Percentiles rank a stretch among this genome's conserved stretches.
These are phyloP conservation scores for Pasiphila rectangulata DNA, from an alignment of 2,888 invertebrate genomes.

Conservation along the genomic window DNA sequence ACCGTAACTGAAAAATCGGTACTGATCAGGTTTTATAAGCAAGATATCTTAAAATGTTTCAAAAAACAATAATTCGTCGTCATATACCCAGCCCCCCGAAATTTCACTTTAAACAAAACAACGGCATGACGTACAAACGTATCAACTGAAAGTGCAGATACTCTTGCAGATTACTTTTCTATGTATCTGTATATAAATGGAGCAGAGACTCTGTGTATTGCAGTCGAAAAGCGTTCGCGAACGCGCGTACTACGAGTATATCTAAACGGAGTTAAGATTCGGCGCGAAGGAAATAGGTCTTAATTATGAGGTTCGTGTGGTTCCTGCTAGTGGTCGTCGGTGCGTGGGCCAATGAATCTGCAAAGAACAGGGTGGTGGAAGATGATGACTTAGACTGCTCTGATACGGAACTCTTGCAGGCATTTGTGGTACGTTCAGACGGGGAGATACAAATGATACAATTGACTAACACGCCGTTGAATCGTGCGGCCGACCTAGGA, in stretches of 20 bases:
- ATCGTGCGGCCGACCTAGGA: slow-evolving; percentile 9
- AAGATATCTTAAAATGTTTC: no score
- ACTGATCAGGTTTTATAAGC: no score
- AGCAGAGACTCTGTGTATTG: slow-evolving; percentile 58
- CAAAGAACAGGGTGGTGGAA: slow-evolving; percentile 40
- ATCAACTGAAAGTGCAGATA: slow-evolving; percentile 48
- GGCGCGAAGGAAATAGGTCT: slow-evolving; percentile 39
- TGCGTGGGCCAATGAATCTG: slow-evolving; percentile 41
- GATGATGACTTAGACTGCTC: slow-evolving; percentile 42
- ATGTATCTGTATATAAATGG: slow-evolving; percentile 73
- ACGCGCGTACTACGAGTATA: slow-evolving; percentile 55
- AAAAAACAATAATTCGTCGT: no score
- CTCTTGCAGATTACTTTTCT: slow-evolving; percentile 53
- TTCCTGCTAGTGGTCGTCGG: slow-evolving; percentile 40
- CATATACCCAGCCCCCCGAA: no score
- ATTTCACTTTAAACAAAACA: no score
- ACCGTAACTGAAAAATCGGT: no score
- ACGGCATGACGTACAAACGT: slow-evolving; percentile 28
- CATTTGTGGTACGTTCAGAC: slow-evolving; percentile 62
- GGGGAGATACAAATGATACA: slow-evolving; percentile 22
- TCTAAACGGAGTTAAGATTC: slow-evolving; percentile 42
- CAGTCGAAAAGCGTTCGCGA: slow-evolving; percentile 72
- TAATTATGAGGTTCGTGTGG: slow-evolving; percentile 41
- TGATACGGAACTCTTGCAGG: slow-evolving; percentile 55
- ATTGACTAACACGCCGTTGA: slow-evolving; percentile 33